Conservation (phyloP, 2,113 vertebrate genomes). For the Picathartes gymnocephalus region DNA sequence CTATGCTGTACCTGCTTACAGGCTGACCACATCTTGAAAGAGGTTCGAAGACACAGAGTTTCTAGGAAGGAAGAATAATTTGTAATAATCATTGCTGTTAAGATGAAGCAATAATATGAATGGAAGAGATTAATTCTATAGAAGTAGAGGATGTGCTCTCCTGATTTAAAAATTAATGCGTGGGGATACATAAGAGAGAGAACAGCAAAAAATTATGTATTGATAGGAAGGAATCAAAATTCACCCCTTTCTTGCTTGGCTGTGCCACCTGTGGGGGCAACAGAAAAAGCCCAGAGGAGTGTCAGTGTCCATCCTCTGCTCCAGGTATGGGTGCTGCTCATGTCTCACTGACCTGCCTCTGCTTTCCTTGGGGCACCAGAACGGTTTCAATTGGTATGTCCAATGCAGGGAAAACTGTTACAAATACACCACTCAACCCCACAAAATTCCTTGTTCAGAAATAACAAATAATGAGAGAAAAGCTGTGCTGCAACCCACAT, state of each 20-base stretch:
- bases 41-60: neutral
- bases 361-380: neutral
- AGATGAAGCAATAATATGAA: neutral
- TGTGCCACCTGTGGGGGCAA: neutral
- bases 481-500: accelerated
- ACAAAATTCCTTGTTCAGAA: neutral
- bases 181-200: neutral
- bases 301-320: neutral
- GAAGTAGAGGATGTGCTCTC: neutral
- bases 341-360: neutral
- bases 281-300: neutral
- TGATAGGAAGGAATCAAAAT: neutral
- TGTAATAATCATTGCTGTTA: neutral
- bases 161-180: neutral
- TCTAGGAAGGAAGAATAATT: neutral
- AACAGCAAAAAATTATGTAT: neutral
- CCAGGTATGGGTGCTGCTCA: neutral
- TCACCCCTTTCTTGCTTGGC: neutral
- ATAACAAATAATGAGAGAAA: neutral
- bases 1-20: neutral
- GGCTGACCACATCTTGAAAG: neutral
- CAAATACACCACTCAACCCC: neutral
- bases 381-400: accelerated
- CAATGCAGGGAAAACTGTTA: neutral
- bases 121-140: neutral